Percentiles rank a stretch among this genome's conserved stretches.
These are phyloP conservation scores for Euspilapteryx auroguttella DNA, from an alignment of 2,888 invertebrate genomes.

Conservation along the genomic window DNA sequence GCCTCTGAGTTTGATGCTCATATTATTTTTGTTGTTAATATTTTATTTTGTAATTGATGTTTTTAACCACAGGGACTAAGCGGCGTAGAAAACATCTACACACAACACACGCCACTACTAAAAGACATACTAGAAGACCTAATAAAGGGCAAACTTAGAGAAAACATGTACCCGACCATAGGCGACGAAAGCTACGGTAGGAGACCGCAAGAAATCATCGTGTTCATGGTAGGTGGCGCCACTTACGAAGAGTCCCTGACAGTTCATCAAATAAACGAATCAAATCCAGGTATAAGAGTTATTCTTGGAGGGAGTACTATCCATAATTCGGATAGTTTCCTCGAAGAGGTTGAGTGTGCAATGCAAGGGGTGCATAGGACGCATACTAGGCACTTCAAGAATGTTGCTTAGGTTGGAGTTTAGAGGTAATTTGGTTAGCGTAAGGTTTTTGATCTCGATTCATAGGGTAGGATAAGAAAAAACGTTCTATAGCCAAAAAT, in stretches of 20 bases:
- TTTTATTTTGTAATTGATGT: too few species aligned
- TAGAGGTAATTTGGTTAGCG: too few species aligned
- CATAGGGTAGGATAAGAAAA: too few species aligned
- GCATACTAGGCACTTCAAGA: conserved; percentile 59
- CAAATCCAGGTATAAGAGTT: conserved; percentile 73
- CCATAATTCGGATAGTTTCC: conserved; percentile 83
- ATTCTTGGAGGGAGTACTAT: conserved; percentile 90
- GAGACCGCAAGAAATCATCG: conserved; percentile 90
- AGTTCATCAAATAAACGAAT: conserved; percentile 74
- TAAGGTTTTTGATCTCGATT: too few species aligned
- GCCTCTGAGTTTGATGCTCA: too few species aligned
- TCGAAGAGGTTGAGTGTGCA: conserved; percentile 72
- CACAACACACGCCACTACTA: conserved; percentile 94
- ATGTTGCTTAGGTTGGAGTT: too few species aligned
- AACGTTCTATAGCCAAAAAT: too few species aligned
- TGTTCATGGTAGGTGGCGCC: conserved; percentile 94
- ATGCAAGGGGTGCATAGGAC: conserved; percentile 67
- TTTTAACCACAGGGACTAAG: conserved; percentile 79
- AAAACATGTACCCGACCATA: conserved; percentile 82
- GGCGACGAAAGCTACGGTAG: conserved; percentile 61
- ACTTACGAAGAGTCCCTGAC: conserved; percentile 95
- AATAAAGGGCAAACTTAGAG: conserved; percentile 86
- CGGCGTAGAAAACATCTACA: conserved; percentile 99
- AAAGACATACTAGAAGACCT: conserved; percentile 89
- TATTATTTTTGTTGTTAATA: too few species aligned